phyloP scores from a whole-genome alignment of 37 sponge, comb jelly and placozoan species.

The Mnemiopsis leidyi region DNA sequence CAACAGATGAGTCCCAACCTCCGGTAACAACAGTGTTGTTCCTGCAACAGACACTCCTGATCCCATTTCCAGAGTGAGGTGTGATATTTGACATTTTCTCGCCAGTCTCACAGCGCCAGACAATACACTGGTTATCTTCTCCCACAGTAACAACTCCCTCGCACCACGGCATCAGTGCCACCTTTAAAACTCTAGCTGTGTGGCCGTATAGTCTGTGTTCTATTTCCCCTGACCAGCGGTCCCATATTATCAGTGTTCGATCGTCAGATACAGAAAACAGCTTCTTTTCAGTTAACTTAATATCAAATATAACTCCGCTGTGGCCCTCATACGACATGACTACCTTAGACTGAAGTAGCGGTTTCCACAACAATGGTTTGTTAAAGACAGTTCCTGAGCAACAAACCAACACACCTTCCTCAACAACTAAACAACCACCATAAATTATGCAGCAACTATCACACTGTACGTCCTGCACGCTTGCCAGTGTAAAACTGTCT shows the following conservation, averaged over 20 bases:
- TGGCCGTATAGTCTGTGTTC: background rate
- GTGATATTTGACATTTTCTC: background rate
- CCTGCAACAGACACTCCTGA: background rate
- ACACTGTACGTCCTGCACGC: background rate
- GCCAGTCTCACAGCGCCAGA: conserved; percentile 16
- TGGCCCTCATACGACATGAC: background rate
- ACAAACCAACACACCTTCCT: background rate
- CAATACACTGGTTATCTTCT: conserved; percentile 35
- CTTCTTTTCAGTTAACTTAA: background rate
- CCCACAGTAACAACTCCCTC: background rate
- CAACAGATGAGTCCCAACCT: conserved; percentile 38
- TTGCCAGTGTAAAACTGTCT: background rate
- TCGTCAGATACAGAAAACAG: conserved; percentile 51
- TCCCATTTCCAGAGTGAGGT: conserved; percentile 32
- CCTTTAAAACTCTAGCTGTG: conserved; percentile 4
- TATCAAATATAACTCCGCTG: conserved; percentile 39
- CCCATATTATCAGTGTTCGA: conserved; percentile 33
- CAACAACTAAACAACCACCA: conserved; percentile 24
- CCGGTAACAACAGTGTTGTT: conserved; percentile 2
- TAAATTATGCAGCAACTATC: conserved; percentile 53
- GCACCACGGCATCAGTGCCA: background rate
- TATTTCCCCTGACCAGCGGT: background rate
- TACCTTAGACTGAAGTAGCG: background rate
- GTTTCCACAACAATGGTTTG: conserved; percentile 13
- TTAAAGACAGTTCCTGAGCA: conserved; percentile 58